These are phyloP conservation scores for Mycalesis mineus DNA, from an alignment of 2,888 invertebrate genomes.

Conservation along the genomic window DNA sequence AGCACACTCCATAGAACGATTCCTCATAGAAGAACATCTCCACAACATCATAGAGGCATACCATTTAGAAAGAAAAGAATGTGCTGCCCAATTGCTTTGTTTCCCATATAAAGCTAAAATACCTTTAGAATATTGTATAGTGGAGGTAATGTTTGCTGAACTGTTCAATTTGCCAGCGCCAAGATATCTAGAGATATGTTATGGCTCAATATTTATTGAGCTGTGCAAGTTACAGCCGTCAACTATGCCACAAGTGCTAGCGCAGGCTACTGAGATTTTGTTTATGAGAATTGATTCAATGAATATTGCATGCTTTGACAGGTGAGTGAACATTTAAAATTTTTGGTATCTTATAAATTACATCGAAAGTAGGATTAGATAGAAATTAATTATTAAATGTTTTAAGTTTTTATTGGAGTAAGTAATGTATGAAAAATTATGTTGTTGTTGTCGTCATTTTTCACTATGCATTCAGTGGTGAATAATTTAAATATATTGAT, in stretches of 20 bases:
- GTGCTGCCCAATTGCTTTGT: conserved; percentile 93
- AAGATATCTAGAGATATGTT: conserved; percentile 92
- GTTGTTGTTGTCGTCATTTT: too few relatives aligned
- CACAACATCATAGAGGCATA: conserved; percentile 94
- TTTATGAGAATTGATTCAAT: conserved; percentile 97
- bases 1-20: conserved; percentile 97
- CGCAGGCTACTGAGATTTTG: conserved; percentile 98
- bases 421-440: too few relatives aligned
- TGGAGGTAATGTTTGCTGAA: conserved; percentile 97
- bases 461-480: too few relatives aligned
- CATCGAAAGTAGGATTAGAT: too few relatives aligned
- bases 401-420: too few relatives aligned
- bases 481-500: too few relatives aligned
- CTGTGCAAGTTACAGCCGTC: conserved; percentile 97
- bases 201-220: conserved; percentile 97
- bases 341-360: too few relatives aligned
- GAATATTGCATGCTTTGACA: conserved; percentile 97
- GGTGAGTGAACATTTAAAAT: conserved; percentile 62
- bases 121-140: conserved; percentile 98
- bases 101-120: conserved; percentile 96
- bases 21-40: conserved; percentile 97
- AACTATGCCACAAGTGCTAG: conserved; percentile 97
- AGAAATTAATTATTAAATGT: too few relatives aligned
- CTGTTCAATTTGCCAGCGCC: conserved; percentile 95
- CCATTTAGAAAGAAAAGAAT: conserved; percentile 94